Base-by-base conservation (phyloP, 2,888 invertebrate species). In the Diarsia dahlii region DNA sequence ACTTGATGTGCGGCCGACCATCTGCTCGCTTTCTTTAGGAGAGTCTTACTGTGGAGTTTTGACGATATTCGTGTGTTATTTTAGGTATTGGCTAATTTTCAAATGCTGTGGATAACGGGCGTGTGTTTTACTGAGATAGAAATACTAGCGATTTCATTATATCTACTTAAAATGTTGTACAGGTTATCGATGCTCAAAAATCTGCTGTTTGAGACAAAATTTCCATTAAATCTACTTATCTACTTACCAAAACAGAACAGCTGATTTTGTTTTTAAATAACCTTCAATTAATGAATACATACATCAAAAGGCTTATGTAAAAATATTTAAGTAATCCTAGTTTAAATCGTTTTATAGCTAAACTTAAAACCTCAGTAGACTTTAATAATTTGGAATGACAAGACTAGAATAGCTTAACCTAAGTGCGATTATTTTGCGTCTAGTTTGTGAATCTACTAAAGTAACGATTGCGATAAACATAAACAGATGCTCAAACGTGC, bases 1-100 rank as follows among this genome's bases (percentile, higher is more conserved):
- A 69, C 48, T 23, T 52, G 39, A 48, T 39, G 18, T 23, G 48
- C 34, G 23, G 50, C 46, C 50, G 15, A 28, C 28, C 79, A 83
- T 50, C 83, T 80, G 79, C 69, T 78, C 28, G 46, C 46, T 68
- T 46, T 39, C 39, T 23, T 62, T 15, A 54, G 8, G 9, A 54
- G 18, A 13, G 67, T 28, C 23, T 6, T 73, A 48, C 13, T 10
- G 15, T 20, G 12, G 62, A 28, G 58, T 28, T 28, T 60, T 28
- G 28, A 60, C 58, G 58, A 58, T 28, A 8, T 28, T 28, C 3
- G 1, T 28, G 60, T 18, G 9, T 28, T 3, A 58, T 18, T n/a
- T n/a, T 54, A 54, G 4, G 54, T 28, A 13, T 23, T 23, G 5
- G 9, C 15, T 15, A 20, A 45, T 64, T 64, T 28, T 45, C 3